Conservation (phyloP, 2,888 invertebrate species). For the Villa cingulata region DNA sequence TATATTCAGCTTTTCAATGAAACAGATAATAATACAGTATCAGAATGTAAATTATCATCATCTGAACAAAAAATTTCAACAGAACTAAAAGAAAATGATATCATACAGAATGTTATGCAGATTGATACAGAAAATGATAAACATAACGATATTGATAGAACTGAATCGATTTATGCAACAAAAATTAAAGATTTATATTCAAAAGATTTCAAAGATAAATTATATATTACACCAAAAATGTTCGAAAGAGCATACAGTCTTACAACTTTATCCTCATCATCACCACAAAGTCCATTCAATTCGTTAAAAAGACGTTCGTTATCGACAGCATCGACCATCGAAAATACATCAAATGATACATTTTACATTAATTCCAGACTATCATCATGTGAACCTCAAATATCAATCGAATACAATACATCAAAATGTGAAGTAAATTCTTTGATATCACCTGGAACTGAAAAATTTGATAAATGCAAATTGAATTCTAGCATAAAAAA, state of each 20-base stretch:
- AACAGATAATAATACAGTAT: too few species aligned
- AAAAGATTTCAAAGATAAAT: background rate
- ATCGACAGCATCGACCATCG: background rate
- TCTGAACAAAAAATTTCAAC: too few species aligned
- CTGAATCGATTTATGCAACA: too few species aligned
- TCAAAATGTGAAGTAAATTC: background rate
- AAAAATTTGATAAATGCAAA: background rate
- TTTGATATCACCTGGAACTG: background rate
- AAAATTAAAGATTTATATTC: too few species aligned
- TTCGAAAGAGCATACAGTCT: conserved; percentile 27
- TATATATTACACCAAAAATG: conserved; percentile 18
- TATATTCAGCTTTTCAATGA: background rate
- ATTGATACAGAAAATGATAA: too few species aligned
- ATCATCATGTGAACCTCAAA: too few species aligned
- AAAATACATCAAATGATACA: background rate
- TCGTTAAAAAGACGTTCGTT: background rate
- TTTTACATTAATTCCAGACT: too few species aligned
- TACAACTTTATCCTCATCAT: conserved; percentile 24
- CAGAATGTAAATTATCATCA: too few species aligned
- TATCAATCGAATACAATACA: background rate
- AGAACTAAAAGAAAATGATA: too few species aligned
- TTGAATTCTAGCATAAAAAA: background rate
- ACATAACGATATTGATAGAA: too few species aligned
- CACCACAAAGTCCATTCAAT: conserved; percentile 22
- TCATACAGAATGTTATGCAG: too few species aligned